A percentile compares a stretch with the other conserved stretches of the same genome.
Evolutionary conservation across 2,797 vertebrate species (phyloP).

Genomic region (Poeciliopsis gracilis): DNA sequence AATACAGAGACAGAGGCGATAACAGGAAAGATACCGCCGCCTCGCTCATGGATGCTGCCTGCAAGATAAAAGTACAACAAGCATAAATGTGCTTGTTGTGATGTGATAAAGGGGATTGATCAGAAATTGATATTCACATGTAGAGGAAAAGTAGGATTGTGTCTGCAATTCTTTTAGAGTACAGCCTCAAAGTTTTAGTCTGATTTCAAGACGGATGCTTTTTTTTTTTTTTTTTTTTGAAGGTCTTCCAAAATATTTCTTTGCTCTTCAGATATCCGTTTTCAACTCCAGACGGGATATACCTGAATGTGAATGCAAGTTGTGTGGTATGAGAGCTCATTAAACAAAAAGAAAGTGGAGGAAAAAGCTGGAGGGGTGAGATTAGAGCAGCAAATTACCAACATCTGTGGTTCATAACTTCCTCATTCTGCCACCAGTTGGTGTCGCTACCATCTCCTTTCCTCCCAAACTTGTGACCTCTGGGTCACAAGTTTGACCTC

Average conservation of each 20-base stretch:
- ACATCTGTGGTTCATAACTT: not conserved
- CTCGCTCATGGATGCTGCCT: constrained; percentile 50
- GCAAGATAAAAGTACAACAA: constrained; percentile 12
- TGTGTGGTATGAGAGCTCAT: not conserved
- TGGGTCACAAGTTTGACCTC: no score
- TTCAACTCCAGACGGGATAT: not conserved
- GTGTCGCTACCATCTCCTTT: no score
- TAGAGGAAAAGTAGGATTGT: not conserved
- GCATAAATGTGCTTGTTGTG: no score
- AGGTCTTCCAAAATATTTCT: not conserved
- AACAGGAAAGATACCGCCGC: constrained; percentile 55
- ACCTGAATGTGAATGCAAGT: not conserved
- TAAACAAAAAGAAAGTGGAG: not conserved
- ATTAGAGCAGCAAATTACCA: not conserved
- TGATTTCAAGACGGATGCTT: not conserved
- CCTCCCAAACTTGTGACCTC: no score
- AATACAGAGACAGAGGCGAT: constrained; percentile 70
- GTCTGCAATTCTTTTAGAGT: not conserved
- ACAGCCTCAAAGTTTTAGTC: not conserved
- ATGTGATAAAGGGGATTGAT: not conserved
- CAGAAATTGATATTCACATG: not conserved
- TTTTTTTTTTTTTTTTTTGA: not conserved
- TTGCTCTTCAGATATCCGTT: not conserved
- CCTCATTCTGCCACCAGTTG: no score
- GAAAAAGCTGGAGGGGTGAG: not conserved